phyloP scores from a whole-genome alignment of 2,888 invertebrate genomes.

The Chrysolina haemoptera region DNA sequence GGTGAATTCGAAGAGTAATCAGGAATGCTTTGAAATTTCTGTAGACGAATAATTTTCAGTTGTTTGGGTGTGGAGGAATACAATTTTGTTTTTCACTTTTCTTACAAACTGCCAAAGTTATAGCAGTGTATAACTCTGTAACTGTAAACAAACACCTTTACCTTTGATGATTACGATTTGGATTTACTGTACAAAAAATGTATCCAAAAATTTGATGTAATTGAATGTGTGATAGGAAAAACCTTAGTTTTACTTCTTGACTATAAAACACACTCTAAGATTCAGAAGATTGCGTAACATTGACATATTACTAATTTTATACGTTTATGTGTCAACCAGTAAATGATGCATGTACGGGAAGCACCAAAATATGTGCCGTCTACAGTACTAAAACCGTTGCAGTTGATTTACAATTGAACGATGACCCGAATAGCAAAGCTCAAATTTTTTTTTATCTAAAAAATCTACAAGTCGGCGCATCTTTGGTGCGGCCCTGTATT shows the following conservation, averaged over 20 bases:
- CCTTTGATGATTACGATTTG: slow-evolving; percentile 4
- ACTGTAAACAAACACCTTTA: background rate
- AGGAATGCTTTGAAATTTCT: background rate
- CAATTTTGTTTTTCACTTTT: background rate
- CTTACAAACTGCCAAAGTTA: background rate
- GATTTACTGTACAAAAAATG: slow-evolving; percentile 28
- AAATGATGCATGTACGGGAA: slow-evolving; percentile 38
- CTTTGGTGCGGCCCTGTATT: slow-evolving; percentile 28
- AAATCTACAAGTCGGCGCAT: background rate
- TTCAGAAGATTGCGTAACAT: slow-evolving; percentile 60
- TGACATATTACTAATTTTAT: slow-evolving; percentile 56
- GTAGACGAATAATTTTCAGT: background rate
- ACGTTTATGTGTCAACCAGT: slow-evolving; percentile 37
- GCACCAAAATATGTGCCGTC: background rate
- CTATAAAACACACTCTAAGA: slow-evolving; percentile 54
- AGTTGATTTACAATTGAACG: slow-evolving; percentile 5
- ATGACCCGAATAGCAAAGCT: slow-evolving; percentile 20
- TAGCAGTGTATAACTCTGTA: too few relatives aligned
- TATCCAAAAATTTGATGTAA: slow-evolving; percentile 51
- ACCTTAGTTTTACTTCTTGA: slow-evolving; percentile 57
- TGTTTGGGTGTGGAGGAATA: slow-evolving; percentile 10
- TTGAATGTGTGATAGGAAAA: slow-evolving; percentile 50
- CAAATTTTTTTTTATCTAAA: slow-evolving; percentile 15
- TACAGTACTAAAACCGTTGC: background rate
- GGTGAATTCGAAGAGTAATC: slow-evolving; percentile 14